phyloP scores from a whole-genome alignment of 2,888 invertebrate genomes.

The Thelaira solivaga region DNA sequence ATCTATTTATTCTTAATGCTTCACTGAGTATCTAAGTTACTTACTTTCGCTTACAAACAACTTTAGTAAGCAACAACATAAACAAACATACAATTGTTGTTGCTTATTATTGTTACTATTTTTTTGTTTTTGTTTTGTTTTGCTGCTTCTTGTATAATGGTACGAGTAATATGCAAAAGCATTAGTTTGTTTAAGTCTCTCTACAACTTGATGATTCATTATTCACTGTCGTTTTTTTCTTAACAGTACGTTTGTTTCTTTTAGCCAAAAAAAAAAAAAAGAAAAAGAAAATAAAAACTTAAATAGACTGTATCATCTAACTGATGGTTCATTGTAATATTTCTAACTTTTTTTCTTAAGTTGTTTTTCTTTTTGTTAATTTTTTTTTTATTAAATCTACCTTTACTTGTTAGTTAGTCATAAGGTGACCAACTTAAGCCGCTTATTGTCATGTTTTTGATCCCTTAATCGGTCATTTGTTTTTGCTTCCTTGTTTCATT shows the following conservation, averaged over 20 bases:
- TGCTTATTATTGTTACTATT: conserved; percentile 29
- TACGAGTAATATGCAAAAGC: conserved; percentile 56
- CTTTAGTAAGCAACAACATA: conserved; percentile 8
- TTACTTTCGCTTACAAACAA: conserved; percentile 58
- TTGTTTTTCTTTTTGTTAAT: neutral
- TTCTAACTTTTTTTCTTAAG: conserved; percentile 29
- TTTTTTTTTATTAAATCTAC: neutral
- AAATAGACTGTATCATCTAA: conserved; percentile 43
- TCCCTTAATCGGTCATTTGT: conserved; percentile 40
- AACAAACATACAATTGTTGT: conserved; percentile 14
- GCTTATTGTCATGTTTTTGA: conserved; percentile 36
- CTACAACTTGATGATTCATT: conserved; percentile 55
- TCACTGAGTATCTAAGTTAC: conserved; percentile 63
- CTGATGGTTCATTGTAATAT: conserved; percentile 37
- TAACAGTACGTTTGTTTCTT: conserved; percentile 53
- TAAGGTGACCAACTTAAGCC: conserved; percentile 50
- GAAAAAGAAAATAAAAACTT: neutral
- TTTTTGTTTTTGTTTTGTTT: conserved; percentile 13
- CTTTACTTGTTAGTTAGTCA: neutral
- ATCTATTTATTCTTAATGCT: conserved; percentile 65
- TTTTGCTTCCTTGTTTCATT: conserved; percentile 32
- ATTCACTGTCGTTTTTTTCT: conserved; percentile 59
- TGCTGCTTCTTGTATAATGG: conserved; percentile 36
- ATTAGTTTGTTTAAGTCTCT: conserved; percentile 51
- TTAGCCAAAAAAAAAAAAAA: conserved; percentile 8